Evolutionary conservation across 2,888 invertebrate genomes (phyloP), one percentile per base, ranked within the genome.

Genomic region (Adelognathus sp.): DNA sequence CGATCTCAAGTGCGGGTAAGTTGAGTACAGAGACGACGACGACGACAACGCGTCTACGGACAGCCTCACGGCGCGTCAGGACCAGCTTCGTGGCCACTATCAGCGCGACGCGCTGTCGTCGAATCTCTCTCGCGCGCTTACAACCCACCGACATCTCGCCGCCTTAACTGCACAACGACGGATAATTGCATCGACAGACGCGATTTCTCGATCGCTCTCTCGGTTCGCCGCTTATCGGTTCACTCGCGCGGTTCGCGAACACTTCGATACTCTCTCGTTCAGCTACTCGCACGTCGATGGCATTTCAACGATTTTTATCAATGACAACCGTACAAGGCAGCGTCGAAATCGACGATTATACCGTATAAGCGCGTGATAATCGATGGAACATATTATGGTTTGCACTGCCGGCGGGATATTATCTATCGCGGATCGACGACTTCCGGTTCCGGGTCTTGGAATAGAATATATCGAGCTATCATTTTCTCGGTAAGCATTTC

Each of bases 1-100:
- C 79, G 85, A 81, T 84, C 86, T 79, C 84, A 56, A 52, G 52
- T 67, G 24, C 75, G 71, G 71, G 79, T 75, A 75, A n/a, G n/a
- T n/a, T n/a, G n/a, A n/a, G n/a, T n/a, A n/a, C n/a, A n/a, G n/a
- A n/a, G n/a, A n/a, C 63, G 41, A 44, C 7, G 50, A 11, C 11
- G 50, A 24, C 21, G 66, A 67, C 56, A 71, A 75, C 61, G 63
- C 66, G 74, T 52, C 50, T 21, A 24, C 18, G 56, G 50, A 76
- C 61, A 64, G 61, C 39, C 83, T 83, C 83, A 76, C 76, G 80
- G 70, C 79, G 83, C 79, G 83, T 81, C 83, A 83, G 46, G 56
- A 76, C 52, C 72, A 60, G 52, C 67, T 27, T 16, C 27, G n/a
- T 7, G 21, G 50, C 29, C 52, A 29, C 16, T 70, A 78, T 70